Percentiles rank a stretch among this genome's conserved stretches.
Evolutionary conservation across 2,888 invertebrate species (phyloP).

Genomic region (Sphaerophoria rueppellii): DNA sequence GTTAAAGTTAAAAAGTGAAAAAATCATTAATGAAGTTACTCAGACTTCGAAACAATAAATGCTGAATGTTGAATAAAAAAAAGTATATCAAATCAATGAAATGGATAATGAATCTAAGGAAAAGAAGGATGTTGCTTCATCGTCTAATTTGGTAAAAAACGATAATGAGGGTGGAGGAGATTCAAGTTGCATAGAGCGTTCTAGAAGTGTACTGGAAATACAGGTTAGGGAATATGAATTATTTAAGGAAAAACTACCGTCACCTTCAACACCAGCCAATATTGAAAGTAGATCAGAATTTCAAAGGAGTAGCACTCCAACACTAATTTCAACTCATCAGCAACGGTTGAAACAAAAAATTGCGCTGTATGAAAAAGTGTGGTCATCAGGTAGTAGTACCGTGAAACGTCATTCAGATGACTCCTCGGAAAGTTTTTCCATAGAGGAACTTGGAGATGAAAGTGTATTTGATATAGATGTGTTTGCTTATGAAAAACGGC

Average conservation of each 20-base stretch:
- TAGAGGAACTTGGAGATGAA: conserved; percentile 76
- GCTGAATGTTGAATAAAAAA: neutral
- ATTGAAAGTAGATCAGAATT: conserved; percentile 72
- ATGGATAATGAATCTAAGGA: conserved; percentile 80
- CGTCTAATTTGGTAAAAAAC: conserved; percentile 59
- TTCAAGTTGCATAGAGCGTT: conserved; percentile 75
- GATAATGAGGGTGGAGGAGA: conserved; percentile 65
- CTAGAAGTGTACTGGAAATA: conserved; percentile 75
- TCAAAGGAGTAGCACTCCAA: conserved; percentile 61
- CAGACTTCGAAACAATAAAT: conserved; percentile 2
- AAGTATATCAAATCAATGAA: conserved; percentile 74
- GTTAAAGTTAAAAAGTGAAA: conserved; percentile 1
- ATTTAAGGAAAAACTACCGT: conserved; percentile 46
- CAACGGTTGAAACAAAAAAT: conserved; percentile 88
- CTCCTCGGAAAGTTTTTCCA: conserved; percentile 74
- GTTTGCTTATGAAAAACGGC: conserved; percentile 85
- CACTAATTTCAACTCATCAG: conserved; percentile 76
- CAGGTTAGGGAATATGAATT: conserved; percentile 72
- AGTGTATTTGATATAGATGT: conserved; percentile 83
- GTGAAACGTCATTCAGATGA: conserved; percentile 78
- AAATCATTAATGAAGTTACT: neutral
- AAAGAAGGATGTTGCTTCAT: conserved; percentile 77
- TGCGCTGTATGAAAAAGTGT: conserved; percentile 91
- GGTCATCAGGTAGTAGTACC: conserved; percentile 83
- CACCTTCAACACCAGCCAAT: conserved; percentile 15